Base-by-base conservation (phyloP, 1,140 invertebrate species). In the Halictus rubicundus region DNA sequence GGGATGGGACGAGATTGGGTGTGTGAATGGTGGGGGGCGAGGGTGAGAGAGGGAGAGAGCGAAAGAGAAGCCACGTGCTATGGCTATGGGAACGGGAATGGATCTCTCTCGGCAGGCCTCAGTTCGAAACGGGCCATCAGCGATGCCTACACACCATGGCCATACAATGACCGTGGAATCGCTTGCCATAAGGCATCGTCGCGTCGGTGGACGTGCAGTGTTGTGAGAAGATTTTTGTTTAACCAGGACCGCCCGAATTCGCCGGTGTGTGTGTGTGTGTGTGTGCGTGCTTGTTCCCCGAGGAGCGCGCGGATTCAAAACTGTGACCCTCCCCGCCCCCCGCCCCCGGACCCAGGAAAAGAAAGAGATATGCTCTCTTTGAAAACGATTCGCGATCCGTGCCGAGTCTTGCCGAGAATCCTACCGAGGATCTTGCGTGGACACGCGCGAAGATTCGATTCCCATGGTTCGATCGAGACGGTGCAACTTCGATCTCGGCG, bases 81-180 rank as follows among this genome's bases (percentile, higher is more conserved):
- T 92, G 90, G 90, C 89, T 91, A 90, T 92, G 90, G 90, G 90
- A 91, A 92, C 88, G 87, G 90, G 89, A 92, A 90, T 89, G 88
- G 89, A 87, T 88, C 87, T 89, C 88, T 85, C 77, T 80, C 77
- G 84, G 71, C 74, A 87, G 83, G 83, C 83, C 85, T 92, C 91
- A 92, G 91, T 92, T 92, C 87, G 86, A 90, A 91, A 89, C 91
- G 90, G 90, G 89, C 91, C 89, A 92, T 90, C 91, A 88, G 75
- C 87, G 89, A 89, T 90, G 89, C 88, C 90, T 90, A 89, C 88
- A 91, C 90, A 88, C 86, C 91, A 92, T 92, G 90, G 90, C 80
- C 86, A 87, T 69, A 84, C 85, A 82, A 87, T 90, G 88, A 87
- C 74, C 83, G 83, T 80, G 80, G 76, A 78, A 75, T 54, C 60